Evolutionary conservation across 2,888 invertebrate genomes (phyloP), one percentile per base, ranked within the genome.

Genomic region (Eumerus sabulonum): DNA sequence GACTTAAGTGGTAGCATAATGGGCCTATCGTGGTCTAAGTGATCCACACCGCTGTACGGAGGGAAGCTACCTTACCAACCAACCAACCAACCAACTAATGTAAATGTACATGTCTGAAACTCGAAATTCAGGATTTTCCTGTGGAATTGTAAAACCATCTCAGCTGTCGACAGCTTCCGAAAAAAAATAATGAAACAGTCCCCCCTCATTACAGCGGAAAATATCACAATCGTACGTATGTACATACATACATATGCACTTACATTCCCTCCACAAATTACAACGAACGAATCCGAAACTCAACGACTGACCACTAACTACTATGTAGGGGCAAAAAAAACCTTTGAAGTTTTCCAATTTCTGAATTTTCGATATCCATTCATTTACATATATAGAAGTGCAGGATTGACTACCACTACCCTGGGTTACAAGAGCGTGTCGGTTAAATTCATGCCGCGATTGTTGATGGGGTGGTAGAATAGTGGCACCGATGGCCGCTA

Each of bases 151-250:
- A 35, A 14, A 14, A 12, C 42, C 27, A 44, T 44, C 42, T 63
- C 62, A 51, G 27, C 62, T 63, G 62, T 51, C 62, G 16, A 35
- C 50, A 63, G 62, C 62, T 19, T 63, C 62, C 62, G 42, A 57
- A 56, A 42, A 56, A 42, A 42, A 3, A n/a, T 47, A n/a, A n/a
- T n/a, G n/a, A n/a, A n/a, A n/a, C n/a, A n/a, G n/a, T n/a, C n/a
- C 7, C 27, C 27, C 11, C 9, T 19, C 48, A 44, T 57, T 9
- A 57, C 56, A 57, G 27, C 56, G 11, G 56, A 57, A 44, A 56
- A 56, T 42, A 56, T 56, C 7, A 27, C 27, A 27, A 2, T 4
- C 27, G 7, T 7, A 2, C 27, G 7, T 4, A 18, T 56, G 42
- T 27, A 27, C 27, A 27, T 7, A 27, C 27, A 27, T 7, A 2